Conservation (phyloP, 2,888 invertebrate genomes). For the Luperina nickerlii region DNA sequence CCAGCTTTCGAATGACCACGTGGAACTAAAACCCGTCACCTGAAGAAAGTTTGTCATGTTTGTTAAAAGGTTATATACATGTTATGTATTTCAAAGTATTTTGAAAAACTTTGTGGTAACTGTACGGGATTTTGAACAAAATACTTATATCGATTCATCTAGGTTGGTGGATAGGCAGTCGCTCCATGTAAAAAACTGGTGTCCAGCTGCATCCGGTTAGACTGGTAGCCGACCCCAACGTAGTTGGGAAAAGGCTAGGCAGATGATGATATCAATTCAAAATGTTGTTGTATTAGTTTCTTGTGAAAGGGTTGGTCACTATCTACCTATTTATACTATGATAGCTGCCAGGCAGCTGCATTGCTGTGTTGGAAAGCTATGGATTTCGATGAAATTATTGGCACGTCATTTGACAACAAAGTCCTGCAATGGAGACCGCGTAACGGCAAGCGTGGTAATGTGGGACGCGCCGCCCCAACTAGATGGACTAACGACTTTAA, state of each 20-base stretch:
- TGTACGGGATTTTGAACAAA: neutral
- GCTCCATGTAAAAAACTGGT: neutral
- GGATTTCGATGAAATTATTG: neutral
- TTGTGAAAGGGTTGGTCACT: neutral
- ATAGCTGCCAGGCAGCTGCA: neutral
- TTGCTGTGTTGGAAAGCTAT: neutral
- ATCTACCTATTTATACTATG: neutral
- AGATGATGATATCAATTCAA: neutral
- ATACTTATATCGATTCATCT: neutral
- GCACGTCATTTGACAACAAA: neutral
- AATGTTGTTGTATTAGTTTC: neutral
- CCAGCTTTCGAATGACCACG: slow-evolving; percentile 41
- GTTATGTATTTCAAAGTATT: neutral
- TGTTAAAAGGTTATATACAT: slow-evolving; percentile 1
- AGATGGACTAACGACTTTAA: neutral
- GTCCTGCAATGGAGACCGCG: neutral
- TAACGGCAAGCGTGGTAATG: neutral
- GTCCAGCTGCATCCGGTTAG: neutral
- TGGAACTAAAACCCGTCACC: slow-evolving; percentile 37
- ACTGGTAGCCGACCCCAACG: neutral
- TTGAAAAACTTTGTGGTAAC: neutral
- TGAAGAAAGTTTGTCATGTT: slow-evolving; percentile 41
- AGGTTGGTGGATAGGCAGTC: neutral
- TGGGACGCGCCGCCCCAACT: neutral
- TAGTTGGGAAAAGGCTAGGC: neutral